A percentile compares a stretch with the other conserved stretches of the same genome.
Evolutionary conservation across 2,888 invertebrate genomes (phyloP).

Genomic region (Steinernema hermaphroditum): DNA sequence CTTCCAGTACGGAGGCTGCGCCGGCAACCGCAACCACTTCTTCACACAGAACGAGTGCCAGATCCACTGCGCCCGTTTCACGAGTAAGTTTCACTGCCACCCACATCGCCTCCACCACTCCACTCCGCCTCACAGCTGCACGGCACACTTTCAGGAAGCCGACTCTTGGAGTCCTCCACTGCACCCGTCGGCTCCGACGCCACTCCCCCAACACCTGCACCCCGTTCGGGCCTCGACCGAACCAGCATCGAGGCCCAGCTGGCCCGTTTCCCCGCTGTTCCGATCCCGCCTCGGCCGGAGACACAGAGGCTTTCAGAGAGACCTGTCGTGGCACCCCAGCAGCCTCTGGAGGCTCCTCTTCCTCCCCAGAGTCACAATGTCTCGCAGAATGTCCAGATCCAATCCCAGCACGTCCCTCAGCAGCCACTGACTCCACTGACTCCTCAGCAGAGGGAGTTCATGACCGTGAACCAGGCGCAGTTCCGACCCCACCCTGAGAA

Average conservation of each 20-base stretch:
- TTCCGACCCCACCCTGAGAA: no score
- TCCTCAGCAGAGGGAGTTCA: not conserved
- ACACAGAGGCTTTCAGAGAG: not conserved
- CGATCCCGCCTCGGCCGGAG: conserved; percentile 18
- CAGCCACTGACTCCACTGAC: not conserved
- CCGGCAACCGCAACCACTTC: conserved; percentile 66
- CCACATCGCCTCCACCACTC: conserved; percentile 2
- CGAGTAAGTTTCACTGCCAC: conserved; percentile 49
- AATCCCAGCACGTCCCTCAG: not conserved
- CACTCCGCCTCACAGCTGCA: conserved; percentile 5
- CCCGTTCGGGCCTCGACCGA: no score
- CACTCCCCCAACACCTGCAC: not conserved
- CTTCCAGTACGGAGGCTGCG: conserved; percentile 65
- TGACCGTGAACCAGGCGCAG: no score
- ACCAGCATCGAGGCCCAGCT: conserved; percentile 23
- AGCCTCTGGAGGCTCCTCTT: not conserved
- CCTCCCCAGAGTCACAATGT: not conserved
- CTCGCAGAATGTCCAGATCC: not conserved
- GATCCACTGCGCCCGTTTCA: conserved; percentile 65
- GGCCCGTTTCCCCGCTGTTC: conserved; percentile 1
- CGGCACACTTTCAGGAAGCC: conserved; percentile 21
- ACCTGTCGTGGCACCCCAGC: not conserved
- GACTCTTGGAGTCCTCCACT: not conserved
- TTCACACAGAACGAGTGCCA: conserved; percentile 65
- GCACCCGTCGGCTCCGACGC: not conserved